phyloP scores from a whole-genome alignment of 1,140 invertebrate species.

The Oscheius sp. region DNA sequence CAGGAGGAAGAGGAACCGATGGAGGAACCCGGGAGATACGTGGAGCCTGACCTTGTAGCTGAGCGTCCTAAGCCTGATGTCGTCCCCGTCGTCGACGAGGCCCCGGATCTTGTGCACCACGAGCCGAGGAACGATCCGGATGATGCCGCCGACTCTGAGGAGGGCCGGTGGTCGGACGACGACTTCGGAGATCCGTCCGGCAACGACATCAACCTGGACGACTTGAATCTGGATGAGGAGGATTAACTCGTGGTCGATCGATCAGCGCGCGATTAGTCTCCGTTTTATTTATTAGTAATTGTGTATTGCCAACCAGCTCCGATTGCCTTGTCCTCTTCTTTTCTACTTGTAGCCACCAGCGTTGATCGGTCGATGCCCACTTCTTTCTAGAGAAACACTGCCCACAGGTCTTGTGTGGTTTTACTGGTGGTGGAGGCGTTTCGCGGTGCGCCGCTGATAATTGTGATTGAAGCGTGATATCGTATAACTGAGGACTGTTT shows the following conservation, averaged over 20 bases:
- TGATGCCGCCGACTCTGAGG: slow-evolving; percentile 4
- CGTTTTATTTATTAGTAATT: neutral
- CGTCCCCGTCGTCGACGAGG: slow-evolving; percentile 5
- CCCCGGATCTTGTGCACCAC: slow-evolving; percentile 16
- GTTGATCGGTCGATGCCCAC: neutral
- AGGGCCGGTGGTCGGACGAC: slow-evolving; percentile 40
- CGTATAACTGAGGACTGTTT: too few species aligned
- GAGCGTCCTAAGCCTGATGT: slow-evolving; percentile 24
- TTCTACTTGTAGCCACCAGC: neutral
- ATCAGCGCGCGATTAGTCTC: slow-evolving; percentile 13
- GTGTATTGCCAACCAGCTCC: too few species aligned
- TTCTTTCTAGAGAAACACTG: too few species aligned
- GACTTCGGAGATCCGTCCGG: slow-evolving; percentile 44
- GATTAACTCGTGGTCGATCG: slow-evolving; percentile 41
- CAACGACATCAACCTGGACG: slow-evolving; percentile 48
- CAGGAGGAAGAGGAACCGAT: slow-evolving; percentile 15
- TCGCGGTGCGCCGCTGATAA: too few species aligned
- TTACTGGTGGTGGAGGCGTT: neutral
- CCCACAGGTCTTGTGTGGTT: too few species aligned
- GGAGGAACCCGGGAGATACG: neutral
- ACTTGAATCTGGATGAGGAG: slow-evolving; percentile 47
- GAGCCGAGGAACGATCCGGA: neutral
- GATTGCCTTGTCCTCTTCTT: neutral
- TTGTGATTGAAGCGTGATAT: too few species aligned
- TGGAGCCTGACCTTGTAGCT: slow-evolving; percentile 24